Evolutionary conservation across 2,113 vertebrate genomes (phyloP).

Genomic region (Aphyosemion australe): DNA sequence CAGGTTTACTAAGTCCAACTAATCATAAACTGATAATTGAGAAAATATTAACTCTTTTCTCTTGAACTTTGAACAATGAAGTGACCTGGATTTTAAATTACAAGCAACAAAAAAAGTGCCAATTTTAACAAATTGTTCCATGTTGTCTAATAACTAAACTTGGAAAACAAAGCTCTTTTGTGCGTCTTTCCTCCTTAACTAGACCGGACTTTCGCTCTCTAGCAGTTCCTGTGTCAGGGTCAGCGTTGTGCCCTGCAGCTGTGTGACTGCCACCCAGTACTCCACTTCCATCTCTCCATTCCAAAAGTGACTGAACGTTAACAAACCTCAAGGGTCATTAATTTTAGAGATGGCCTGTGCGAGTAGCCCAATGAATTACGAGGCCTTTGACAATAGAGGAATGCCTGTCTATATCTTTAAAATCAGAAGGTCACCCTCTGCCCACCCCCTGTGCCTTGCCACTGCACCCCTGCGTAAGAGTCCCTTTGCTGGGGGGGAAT

Average conservation of each 20-base stretch:
- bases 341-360: slow-evolving; percentile 50
- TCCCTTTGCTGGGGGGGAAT: slow-evolving; percentile 60
- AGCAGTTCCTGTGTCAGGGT: slow-evolving; percentile 55
- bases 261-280: slow-evolving; percentile 42
- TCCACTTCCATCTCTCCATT: slow-evolving; percentile 32
- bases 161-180: slow-evolving; percentile 45
- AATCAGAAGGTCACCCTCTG: slow-evolving; percentile 74
- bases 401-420: slow-evolving; percentile 79
- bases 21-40: not conserved
- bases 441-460: slow-evolving; percentile 60
- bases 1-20: not conserved
- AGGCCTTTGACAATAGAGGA: slow-evolving; percentile 64
- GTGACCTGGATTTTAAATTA: too few species aligned
- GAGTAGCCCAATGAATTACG: slow-evolving; percentile 57
- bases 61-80: not conserved
- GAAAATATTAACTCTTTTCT: too few species aligned
- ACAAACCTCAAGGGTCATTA: slow-evolving; percentile 67
- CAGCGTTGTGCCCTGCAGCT: slow-evolving; percentile 66
- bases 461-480: slow-evolving; percentile 50
- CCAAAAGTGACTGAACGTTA: slow-evolving; percentile 58
- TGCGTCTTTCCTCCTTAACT: slow-evolving; percentile 51
- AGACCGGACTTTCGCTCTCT: slow-evolving; percentile 55
- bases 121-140: slow-evolving; percentile 10
- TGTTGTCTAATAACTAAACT: slow-evolving; percentile 28
- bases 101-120: not conserved